Evolutionary conservation across 2,888 invertebrate species (phyloP).

Genomic region (Tenthredo mesomela): DNA sequence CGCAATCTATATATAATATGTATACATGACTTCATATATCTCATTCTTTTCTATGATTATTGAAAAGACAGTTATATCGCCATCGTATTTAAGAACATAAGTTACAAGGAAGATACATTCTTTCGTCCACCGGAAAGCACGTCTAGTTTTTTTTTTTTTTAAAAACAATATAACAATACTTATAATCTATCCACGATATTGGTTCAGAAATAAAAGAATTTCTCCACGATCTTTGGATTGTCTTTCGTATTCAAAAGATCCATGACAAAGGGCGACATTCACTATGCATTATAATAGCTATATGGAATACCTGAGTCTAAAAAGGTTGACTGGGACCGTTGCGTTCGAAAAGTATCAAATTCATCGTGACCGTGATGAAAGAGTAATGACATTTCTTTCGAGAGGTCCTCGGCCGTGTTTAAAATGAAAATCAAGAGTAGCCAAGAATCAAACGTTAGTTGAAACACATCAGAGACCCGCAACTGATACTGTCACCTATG

Average conservation of each 20-base stretch:
- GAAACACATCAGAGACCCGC: not conserved
- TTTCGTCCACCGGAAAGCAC: not conserved
- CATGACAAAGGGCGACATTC: not conserved
- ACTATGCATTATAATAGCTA: not conserved
- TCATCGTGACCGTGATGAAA: not conserved
- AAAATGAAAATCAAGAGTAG: not conserved
- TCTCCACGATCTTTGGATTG: conserved; percentile 22
- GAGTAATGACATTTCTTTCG: not conserved
- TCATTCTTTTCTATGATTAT: not conserved
- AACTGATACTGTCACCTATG: conserved; percentile 23
- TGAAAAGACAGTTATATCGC: not conserved
- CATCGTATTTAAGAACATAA: not conserved
- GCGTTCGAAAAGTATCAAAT: not conserved
- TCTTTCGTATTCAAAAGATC: conserved; percentile 28
- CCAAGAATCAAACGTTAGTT: conserved; percentile 13
- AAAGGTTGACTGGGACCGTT: not conserved
- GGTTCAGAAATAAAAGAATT: conserved; percentile 16
- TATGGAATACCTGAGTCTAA: not conserved
- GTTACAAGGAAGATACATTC: not conserved
- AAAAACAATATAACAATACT: not conserved
- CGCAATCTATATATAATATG: not conserved
- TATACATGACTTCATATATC: not conserved
- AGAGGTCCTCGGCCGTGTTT: not conserved
- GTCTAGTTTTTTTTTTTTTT: not conserved
- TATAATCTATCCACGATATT: not conserved